Percentiles rank a stretch among this genome's conserved stretches.
Evolutionary conservation across 2,888 invertebrate species (phyloP).

Genomic region (Drosophila kanekoi): DNA sequence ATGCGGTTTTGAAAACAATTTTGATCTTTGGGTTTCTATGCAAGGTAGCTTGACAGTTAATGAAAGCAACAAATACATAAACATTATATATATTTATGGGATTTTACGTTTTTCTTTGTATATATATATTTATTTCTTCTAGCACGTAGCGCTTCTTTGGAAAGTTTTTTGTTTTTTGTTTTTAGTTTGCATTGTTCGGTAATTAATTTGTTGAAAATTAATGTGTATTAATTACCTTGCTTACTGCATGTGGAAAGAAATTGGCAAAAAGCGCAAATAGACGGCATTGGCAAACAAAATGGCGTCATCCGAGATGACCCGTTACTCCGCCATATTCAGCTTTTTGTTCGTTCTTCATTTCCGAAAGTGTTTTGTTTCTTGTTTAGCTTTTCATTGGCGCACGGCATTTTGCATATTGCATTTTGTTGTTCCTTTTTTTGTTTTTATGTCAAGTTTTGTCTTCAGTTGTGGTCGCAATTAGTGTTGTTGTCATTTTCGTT

Average conservation of each 20-base stretch:
- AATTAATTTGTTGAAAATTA: slow-evolving; percentile 71
- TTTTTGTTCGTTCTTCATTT: slow-evolving; percentile 39
- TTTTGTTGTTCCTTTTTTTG: slow-evolving; percentile 40
- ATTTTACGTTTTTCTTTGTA: slow-evolving; percentile 17
- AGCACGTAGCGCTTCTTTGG: slow-evolving; percentile 47
- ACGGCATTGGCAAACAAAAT: slow-evolving; percentile 78
- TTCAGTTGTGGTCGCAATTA: slow-evolving; percentile 14
- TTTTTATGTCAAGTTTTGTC: slow-evolving; percentile 28
- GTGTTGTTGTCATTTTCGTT: slow-evolving; percentile 39
- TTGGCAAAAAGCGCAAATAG: slow-evolving; percentile 62
- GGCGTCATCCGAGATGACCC: slow-evolving; percentile 75
- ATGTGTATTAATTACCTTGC: slow-evolving; percentile 73
- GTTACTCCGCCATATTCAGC: slow-evolving; percentile 78
- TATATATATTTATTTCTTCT: slow-evolving; percentile 28
- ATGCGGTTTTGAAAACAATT: slow-evolving; percentile 73
- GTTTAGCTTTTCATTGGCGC: slow-evolving; percentile 45
- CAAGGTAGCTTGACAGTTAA: slow-evolving; percentile 73
- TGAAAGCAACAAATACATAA: slow-evolving; percentile 60
- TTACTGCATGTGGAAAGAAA: slow-evolving; percentile 50
- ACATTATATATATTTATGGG: slow-evolving; percentile 24
- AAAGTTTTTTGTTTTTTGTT: slow-evolving; percentile 1
- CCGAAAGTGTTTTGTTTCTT: slow-evolving; percentile 20
- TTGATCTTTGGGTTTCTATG: slow-evolving; percentile 76
- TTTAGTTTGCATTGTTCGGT: slow-evolving; percentile 48
- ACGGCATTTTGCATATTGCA: slow-evolving; percentile 63